Base-by-base conservation (phyloP, 2,797 vertebrate species). In the Gymnoscopelus microlampas region DNA sequence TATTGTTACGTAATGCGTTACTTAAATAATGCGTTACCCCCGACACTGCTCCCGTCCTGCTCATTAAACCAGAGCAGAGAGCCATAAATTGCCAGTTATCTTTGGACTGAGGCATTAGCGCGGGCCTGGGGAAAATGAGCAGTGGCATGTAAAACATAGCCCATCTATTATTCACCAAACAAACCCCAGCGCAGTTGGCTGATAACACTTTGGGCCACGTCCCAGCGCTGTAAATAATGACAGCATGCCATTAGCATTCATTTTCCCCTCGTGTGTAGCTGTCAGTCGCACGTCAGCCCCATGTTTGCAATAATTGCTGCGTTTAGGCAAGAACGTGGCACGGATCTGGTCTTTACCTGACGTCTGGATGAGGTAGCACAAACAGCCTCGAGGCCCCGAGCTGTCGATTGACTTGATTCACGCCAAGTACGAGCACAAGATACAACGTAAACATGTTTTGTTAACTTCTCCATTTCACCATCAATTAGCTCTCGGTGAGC, bases 141-240 rank as follows among this genome's bases (percentile, higher is more conserved):
- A 81, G 85, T 87, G 87, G 84, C 88, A 86, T 93, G 89, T 93
- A 89, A 88, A 92, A 93, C 89, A 92, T 78, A 83, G 82, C 87
- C 88, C 86, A 79, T 91, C 85, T 86, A 85, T 91, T 93, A 90
- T 92, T 85, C 80, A 89, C 85, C 89, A 89, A 93, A 92, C 86
- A 91, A 91, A 85, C 87, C 76, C 79, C 81, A 79, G 81, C 73
- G 63, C 80, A 83, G 71, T 82, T 88, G 90, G 86, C 87, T 89
- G 89, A 90, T 81, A 75, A 86, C 84, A 82, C 84, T 90, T 4
- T 91, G 87, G 90, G 85, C 77, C 53, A n/a, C 76, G 69, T 91
- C 89, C 91, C 91, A 90, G 91, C 77, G 76, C 83, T 91, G 86
- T 92, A 92, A 88, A 91, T 91, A 91, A 92, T 92, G 89, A 91